Percentiles rank a stretch among this genome's conserved stretches.
Evolutionary conservation across 2,888 invertebrate genomes (phyloP).

Genomic region (Autographa pulchrina): DNA sequence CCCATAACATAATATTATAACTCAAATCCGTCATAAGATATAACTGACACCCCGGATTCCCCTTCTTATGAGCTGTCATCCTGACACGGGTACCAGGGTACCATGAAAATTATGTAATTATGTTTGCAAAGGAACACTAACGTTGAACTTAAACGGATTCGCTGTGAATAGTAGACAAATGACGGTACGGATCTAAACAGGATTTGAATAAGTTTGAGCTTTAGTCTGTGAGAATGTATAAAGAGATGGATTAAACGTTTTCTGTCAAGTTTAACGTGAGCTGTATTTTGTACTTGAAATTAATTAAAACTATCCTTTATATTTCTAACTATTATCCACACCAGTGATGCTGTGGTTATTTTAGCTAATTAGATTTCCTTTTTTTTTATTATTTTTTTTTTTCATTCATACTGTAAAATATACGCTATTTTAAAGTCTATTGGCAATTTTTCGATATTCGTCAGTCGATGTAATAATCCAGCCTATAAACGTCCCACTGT

Average conservation of each 20-base stretch:
- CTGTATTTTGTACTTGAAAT: neutral
- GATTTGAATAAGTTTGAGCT: neutral
- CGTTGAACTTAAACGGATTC: conserved; percentile 14
- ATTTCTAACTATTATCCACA: no score
- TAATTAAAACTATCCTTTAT: no score
- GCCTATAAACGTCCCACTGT: no score
- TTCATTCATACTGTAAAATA: no score
- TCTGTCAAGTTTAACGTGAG: neutral
- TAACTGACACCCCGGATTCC: conserved; percentile 28
- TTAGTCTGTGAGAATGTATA: neutral
- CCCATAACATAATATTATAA: conserved; percentile 22
- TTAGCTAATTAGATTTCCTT: neutral
- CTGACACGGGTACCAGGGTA: conserved; percentile 55
- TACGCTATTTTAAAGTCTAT: no score
- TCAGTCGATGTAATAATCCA: no score
- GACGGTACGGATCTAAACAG: conserved; percentile 2
- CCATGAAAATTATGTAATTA: conserved; percentile 34
- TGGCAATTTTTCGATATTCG: no score
- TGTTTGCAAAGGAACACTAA: conserved; percentile 23
- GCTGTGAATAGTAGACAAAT: neutral
- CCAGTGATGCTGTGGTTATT: no score
- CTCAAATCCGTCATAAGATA: conserved; percentile 29
- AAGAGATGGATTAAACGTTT: conserved; percentile 1
- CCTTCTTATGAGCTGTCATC: conserved; percentile 50
- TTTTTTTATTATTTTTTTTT: no score